Evolutionary conservation across 2,797 vertebrate species (phyloP), one percentile per base, ranked within the genome.

Genomic region (Pampus argenteus): DNA sequence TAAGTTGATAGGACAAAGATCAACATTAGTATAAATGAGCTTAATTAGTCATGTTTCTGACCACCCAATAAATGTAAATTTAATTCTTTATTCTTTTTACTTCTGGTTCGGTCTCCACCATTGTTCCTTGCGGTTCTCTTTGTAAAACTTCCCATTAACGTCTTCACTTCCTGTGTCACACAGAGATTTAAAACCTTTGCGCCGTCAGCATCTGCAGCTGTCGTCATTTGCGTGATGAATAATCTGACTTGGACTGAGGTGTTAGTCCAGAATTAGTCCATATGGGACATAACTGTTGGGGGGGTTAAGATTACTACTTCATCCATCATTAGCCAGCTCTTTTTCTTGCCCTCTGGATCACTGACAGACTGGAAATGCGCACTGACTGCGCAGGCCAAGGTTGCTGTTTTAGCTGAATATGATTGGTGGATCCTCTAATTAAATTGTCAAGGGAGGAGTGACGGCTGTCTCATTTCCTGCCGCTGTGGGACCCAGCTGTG

Each of bases 201-300:
- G 55, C 66, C 15, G 0, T 50, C 44, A 72, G 8, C 22, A 38
- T 58, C n/a, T 36, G 29, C 29, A 3, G 4, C 55, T 66, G 51
- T 66, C 22, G 4, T 61, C 50, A 65, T 64, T 62, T 29, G 28
- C 34, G 65, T 85, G 86, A 90, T 91, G 67, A 80, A 90, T 87
- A 74, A 78, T 74, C 49, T 61, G 80, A 54, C 82, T 89, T 78
- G 81, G 77, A 49, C 28, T 6, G 47, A 75, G 71, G 63, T 76
- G 76, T 79, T 88, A 76, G 75, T 84, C 82, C 85, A 78, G 69
- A 87, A 86, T 91, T 86, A 82, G 82, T 83, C 79, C 62, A 44
- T 60, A 60, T 56, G 9, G 45, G 52, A 31, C 47, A 2, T 8
- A 22, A 57, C 61, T 48, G 68, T 66, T 68, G 56, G 28, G 51